Evolutionary conservation across 2,888 invertebrate genomes (phyloP).

Genomic region (Diloba caeruleocephala): DNA sequence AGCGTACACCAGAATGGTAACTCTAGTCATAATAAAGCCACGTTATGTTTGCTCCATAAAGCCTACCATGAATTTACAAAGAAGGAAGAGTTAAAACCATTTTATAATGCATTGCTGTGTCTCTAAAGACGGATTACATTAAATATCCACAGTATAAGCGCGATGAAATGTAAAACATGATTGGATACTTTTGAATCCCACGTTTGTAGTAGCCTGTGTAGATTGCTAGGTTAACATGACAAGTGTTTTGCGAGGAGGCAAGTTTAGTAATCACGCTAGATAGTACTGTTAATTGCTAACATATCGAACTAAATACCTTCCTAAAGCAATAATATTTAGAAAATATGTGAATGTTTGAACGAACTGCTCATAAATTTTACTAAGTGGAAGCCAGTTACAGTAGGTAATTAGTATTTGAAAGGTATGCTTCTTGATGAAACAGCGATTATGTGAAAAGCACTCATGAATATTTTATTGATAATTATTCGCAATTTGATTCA

Average conservation of each 20-base stretch:
- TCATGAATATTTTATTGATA: too few relatives aligned
- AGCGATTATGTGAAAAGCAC: too few relatives aligned
- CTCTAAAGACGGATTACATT: not conserved
- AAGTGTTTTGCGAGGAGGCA: constrained; percentile 54
- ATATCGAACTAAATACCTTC: constrained; percentile 48
- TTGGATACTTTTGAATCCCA: not conserved
- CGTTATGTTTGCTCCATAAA: constrained; percentile 54
- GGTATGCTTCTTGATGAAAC: too few relatives aligned
- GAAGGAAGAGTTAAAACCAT: constrained; percentile 6
- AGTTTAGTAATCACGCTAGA: constrained; percentile 54
- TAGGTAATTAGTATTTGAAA: not conserved
- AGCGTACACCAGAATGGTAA: constrained; percentile 58
- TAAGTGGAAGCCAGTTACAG: constrained; percentile 19
- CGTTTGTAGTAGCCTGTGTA: constrained; percentile 22
- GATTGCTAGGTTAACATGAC: constrained; percentile 55
- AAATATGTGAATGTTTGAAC: constrained; percentile 31
- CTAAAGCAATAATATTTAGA: constrained; percentile 37
- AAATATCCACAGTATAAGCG: not conserved
- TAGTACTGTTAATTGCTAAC: constrained; percentile 54
- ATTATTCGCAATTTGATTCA: too few relatives aligned
- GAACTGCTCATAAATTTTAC: constrained; percentile 21
- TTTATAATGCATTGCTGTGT: constrained; percentile 28
- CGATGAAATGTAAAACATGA: constrained; percentile 26
- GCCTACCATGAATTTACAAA: constrained; percentile 28
- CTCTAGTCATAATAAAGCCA: constrained; percentile 64